Base-by-base conservation (phyloP, 2,888 invertebrate species). In the Miltochrista miniata region DNA sequence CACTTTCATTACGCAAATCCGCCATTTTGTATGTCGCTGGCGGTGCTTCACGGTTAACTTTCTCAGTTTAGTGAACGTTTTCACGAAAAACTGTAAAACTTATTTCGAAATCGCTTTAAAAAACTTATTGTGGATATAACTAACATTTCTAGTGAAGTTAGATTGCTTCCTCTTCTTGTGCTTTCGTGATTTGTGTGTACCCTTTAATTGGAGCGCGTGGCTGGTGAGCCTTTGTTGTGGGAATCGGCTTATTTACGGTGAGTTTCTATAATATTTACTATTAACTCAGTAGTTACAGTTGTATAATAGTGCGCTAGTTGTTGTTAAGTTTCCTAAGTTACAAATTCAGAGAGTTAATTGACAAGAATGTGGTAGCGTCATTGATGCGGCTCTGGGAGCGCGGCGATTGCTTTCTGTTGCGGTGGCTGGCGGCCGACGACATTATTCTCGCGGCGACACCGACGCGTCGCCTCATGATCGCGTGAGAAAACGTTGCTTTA, bases 11-110 rank as follows among this genome's bases (percentile, higher is more conserved):
- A 86, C 88, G 85, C 85, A 84, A 87, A 89, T 90, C 92, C 91
- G 92, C 92, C 92, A 92, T 92, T 92, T 92, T 92, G 92, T 90
- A 90, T 87, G 90, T 89, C 83, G 90, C 89, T 89, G 90, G 92
- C 90, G 89, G 92, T 88, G 87, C 85, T 85, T 86, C 83, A 80
- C 79, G 86, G 79, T 83, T 82, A 80, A 85, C 82, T 86, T 83
- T 85, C 81, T 82, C 81, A 79, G 85, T 82, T 81, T 76, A 81
- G 87, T 87, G 90, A 85, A 82, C 84, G 79, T 82, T 81, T 73
- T 83, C 74, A 82, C 82, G 82, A 84, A 83, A 83, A 85, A 82
- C 83, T 83, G 68, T 67, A 77, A 83, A 88, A 90, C 84, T 86
- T 84, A 76, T 71, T 83, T 74, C 39, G 72, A 77, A 79, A 77